These are phyloP conservation scores for Lepidocyrtinus sp. DNA, from an alignment of 2,888 invertebrate species.

Conservation along the genomic window DNA sequence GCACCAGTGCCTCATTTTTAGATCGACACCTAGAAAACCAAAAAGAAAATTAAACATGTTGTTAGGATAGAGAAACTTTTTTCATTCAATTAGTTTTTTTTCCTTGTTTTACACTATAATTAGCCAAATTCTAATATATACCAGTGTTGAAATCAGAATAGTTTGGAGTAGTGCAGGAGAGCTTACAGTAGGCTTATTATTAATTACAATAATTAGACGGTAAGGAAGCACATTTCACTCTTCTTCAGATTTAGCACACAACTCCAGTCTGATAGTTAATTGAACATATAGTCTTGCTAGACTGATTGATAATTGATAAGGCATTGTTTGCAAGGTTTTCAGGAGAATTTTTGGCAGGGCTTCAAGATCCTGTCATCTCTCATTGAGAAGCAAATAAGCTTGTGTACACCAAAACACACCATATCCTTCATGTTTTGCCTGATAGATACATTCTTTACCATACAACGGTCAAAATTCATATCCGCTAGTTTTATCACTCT, in stretches of 20 bases:
- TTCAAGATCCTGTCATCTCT: not conserved
- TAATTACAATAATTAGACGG: not conserved
- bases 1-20: slow-evolving; percentile 80
- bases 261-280: too few species aligned
- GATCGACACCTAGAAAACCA: slow-evolving; percentile 66
- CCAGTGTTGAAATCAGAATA: not conserved
- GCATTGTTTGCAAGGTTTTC: not conserved
- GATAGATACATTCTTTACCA: too few species aligned
- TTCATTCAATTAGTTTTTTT: not conserved
- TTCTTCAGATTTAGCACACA: not conserved
- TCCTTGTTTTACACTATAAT: not conserved
- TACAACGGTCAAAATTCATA: too few species aligned
- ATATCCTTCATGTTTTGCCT: too few species aligned
- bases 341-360: not conserved
- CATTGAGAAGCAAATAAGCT: too few species aligned
- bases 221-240: not conserved
- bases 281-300: not conserved
- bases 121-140: not conserved
- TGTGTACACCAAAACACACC: too few species aligned
- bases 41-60: slow-evolving; percentile 3
- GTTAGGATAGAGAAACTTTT: not conserved
- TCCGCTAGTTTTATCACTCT: too few species aligned
- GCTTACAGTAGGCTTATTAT: not conserved
- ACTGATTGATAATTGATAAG: not conserved
- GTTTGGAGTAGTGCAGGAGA: not conserved